A percentile compares a stretch with the other conserved stretches of the same genome.
These are phyloP conservation scores for Myanophis thanlyinensis DNA, from an alignment of 2,113 vertebrate species.

Conservation along the genomic window DNA sequence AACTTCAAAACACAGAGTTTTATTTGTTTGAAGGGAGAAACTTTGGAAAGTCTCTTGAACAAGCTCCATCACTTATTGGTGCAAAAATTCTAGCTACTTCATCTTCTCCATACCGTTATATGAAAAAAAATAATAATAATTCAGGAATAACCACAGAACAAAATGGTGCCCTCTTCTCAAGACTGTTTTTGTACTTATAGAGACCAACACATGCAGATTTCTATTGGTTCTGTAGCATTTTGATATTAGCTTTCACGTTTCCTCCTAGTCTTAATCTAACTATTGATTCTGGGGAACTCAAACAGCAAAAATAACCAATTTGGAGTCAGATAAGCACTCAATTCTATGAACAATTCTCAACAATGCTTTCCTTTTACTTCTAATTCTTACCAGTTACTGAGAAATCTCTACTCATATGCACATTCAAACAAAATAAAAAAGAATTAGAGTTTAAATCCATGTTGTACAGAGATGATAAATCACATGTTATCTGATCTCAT, in stretches of 20 bases:
- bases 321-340: neutral
- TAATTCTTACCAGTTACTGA: neutral
- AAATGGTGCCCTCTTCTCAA: neutral
- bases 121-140: neutral
- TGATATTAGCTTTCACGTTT: neutral
- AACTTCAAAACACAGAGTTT: neutral
- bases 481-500: neutral
- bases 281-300: neutral
- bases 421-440: neutral
- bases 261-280: neutral
- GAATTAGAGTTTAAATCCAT: neutral
- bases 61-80: neutral
- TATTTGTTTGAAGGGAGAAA: neutral
- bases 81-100: neutral
- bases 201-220: neutral
- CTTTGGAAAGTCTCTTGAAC: neutral
- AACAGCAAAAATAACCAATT: neutral
- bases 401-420: neutral
- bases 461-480: neutral
- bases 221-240: neutral
- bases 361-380: neutral
- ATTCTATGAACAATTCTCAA: neutral
- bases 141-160: neutral
- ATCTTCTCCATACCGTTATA: neutral
- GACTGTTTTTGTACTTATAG: neutral